phyloP scores from a whole-genome alignment of 2,113 vertebrate species.

The Eurypyga helias region DNA sequence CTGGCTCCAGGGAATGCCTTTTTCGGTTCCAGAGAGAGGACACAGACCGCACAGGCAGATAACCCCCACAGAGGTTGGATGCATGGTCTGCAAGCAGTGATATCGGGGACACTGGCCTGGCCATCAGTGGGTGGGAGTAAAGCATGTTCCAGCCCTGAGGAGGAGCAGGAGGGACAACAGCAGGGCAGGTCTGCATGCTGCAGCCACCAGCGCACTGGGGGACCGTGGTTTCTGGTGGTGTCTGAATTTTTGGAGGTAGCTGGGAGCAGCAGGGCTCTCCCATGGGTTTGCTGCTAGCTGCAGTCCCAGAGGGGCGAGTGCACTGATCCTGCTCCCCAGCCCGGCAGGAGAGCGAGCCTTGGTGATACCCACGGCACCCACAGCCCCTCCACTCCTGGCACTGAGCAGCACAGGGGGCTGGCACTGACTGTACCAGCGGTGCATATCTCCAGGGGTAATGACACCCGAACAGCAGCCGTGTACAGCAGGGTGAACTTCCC shows the following conservation, averaged over 20 bases:
- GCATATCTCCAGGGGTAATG: accelerated
- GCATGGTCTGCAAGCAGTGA: neutral
- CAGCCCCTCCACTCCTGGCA: accelerated
- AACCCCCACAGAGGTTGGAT: accelerated
- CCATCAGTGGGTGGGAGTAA: neutral
- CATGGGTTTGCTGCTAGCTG: neutral
- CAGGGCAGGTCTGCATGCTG: neutral
- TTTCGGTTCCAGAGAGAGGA: neutral
- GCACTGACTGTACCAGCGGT: neutral
- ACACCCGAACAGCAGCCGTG: accelerated
- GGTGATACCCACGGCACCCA: neutral
- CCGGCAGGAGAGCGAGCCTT: neutral
- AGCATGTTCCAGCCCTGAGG: neutral
- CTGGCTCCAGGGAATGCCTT: neutral
- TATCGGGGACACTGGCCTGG: neutral
- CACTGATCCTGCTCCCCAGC: neutral
- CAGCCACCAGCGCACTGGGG: neutral
- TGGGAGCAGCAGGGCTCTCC: neutral
- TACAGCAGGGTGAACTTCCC: neutral
- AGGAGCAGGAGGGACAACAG: neutral
- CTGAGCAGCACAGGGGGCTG: neutral
- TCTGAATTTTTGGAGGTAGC: neutral
- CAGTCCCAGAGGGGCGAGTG: accelerated
- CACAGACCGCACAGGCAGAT: neutral
- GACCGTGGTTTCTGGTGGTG: neutral